phyloP scores from a whole-genome alignment of 2,797 vertebrate genomes.

The Pseudochaenichthys georgianus region DNA sequence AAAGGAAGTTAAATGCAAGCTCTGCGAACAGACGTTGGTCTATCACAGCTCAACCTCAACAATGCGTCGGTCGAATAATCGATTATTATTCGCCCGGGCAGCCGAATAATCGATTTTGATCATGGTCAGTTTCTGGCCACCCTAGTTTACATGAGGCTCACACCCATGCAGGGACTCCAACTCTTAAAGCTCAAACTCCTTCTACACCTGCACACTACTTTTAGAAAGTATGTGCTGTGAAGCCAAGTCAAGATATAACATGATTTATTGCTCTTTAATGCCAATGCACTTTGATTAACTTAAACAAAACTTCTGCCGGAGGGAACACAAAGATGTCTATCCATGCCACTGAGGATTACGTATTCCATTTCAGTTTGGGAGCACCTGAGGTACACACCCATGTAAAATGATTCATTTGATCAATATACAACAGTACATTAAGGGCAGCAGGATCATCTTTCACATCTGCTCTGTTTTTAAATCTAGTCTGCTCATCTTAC shows the following conservation, averaged over 20 bases:
- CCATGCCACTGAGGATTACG: constrained; percentile 9
- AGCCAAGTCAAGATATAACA: constrained; percentile 36
- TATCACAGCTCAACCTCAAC: no score
- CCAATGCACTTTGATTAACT: constrained; percentile 19
- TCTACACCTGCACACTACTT: constrained; percentile 4
- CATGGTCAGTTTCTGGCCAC: no score
- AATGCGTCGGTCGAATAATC: no score
- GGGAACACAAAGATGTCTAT: constrained; percentile 23
- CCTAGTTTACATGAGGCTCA: not conserved
- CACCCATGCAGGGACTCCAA: not conserved
- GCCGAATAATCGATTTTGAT: no score
- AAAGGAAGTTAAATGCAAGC: no score
- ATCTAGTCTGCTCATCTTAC: constrained; percentile 68
- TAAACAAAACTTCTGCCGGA: not conserved
- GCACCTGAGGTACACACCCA: constrained; percentile 36
- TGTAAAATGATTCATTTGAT: not conserved
- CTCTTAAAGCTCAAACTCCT: not conserved
- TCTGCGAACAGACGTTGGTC: no score
- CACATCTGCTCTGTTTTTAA: not conserved
- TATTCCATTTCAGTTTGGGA: constrained; percentile 24
- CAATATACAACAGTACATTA: not conserved
- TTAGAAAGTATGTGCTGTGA: constrained; percentile 4
- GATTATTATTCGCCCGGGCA: no score
- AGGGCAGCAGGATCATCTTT: not conserved
- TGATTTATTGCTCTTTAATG: constrained; percentile 6